Evolutionary conservation across 1,140 invertebrate genomes (phyloP), one percentile per base, ranked within the genome.

Genomic region (Papilio polyxenes): DNA sequence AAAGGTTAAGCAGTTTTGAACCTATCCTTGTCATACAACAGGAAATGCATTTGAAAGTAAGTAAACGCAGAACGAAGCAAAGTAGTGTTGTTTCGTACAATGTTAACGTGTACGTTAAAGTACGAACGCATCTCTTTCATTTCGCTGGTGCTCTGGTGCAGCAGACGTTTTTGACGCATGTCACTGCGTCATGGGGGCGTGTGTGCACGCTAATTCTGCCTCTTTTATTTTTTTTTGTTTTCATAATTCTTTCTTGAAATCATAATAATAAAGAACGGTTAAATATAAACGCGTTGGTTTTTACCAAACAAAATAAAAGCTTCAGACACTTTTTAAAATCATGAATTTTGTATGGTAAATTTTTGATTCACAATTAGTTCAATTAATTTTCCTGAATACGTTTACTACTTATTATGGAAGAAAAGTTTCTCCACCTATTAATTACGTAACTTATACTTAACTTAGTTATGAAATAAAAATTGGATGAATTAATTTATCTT

Each of bases 181-280:
- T 93, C 90, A 93, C 88, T 92, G 91, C 89, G 91, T 91, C 90
- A 88, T 89, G 86, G 88, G 88, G 90, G 89, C 91, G 91, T 92
- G 88, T 87, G 85, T 85, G 84, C 76, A 80, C 82, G 62, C 72
- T 40, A 80, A 75, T 44, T 56, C 51, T 51, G 23, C 62, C 40
- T 11, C 75, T 82, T 80, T 75, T 82, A 4, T 74, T 53, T 23
- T 20, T 59, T 37, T 78, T 78, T 53, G 72, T 49, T 72, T 65
- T 23, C 23, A 17, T 44, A 53, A 69, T 40, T 37, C 40, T 1
- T 8, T 59, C 17, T 8, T 59, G 10, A n/a, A n/a, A n/a, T 59
- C 9, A 1, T 17, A 56, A 56, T 17, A 5, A 56, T 17, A 53
- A 11, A 53, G 1, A 15, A 53, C 40, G 1, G 40, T 44, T 53